These are phyloP conservation scores for Lepidothrix coronata DNA, from an alignment of 2,113 vertebrate species.

Conservation along the genomic window DNA sequence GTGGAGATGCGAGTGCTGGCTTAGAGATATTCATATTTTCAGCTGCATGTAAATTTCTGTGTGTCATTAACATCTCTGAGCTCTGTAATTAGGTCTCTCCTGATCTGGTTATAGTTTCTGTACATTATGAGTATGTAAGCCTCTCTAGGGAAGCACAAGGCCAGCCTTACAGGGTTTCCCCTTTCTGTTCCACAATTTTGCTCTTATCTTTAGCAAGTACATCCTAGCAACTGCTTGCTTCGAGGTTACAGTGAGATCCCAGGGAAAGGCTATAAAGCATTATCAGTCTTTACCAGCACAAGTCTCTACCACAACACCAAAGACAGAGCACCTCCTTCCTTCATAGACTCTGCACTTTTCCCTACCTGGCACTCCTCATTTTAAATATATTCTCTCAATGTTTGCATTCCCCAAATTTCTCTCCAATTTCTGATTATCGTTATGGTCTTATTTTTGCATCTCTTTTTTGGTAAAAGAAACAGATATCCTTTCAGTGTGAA, in stretches of 20 bases:
- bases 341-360: neutral
- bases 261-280: neutral
- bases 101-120: constrained; percentile 75
- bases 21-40: constrained; percentile 77
- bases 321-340: neutral
- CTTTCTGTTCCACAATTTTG: neutral
- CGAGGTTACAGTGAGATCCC: constrained; percentile 19
- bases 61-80: constrained; percentile 80
- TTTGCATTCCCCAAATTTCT: neutral
- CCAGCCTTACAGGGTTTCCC: constrained; percentile 53
- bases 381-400: neutral
- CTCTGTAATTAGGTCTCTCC: constrained; percentile 81
- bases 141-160: constrained; percentile 59
- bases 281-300: neutral
- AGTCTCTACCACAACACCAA: neutral
- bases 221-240: constrained; percentile 4
- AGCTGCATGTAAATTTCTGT: constrained; percentile 79
- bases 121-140: constrained; percentile 44
- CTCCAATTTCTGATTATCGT: neutral
- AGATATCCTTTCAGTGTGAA: neutral
- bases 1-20: constrained; percentile 63
- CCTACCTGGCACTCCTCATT: neutral
- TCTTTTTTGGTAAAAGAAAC: neutral
- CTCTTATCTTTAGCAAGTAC: constrained; percentile 27
- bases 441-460: neutral